Percentiles rank a stretch among this genome's conserved stretches.
Conservation (phyloP, 2,797 vertebrate genomes). For the Eremophila alpestris region DNA sequence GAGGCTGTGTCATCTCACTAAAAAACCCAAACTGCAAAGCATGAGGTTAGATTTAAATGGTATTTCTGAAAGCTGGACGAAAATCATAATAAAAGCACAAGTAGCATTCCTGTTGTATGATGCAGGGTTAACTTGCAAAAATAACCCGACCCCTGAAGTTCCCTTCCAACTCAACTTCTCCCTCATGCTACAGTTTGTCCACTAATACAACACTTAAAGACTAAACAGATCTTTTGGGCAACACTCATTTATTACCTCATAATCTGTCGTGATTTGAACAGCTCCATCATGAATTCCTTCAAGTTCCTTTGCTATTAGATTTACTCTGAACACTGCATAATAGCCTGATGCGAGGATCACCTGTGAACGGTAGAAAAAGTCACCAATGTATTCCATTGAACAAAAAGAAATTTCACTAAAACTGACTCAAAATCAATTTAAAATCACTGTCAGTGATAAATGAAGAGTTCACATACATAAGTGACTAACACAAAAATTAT, state of each 20-base stretch:
- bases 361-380: slow-evolving; percentile 72
- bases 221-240: background rate
- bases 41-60: background rate
- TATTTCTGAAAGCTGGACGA: background rate
- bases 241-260: slow-evolving; percentile 81
- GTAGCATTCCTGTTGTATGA: background rate
- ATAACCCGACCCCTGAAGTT: background rate
- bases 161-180: background rate
- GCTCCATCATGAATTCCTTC: slow-evolving; percentile 94
- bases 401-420: background rate
- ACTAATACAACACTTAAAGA: background rate
- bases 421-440: background rate
- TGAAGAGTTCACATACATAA: background rate
- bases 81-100: background rate
- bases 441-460: background rate
- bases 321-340: slow-evolving; percentile 94
- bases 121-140: background rate
- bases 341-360: slow-evolving; percentile 92
- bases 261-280: slow-evolving; percentile 95
- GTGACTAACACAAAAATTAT: background rate
- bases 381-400: background rate
- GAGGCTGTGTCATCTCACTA: background rate
- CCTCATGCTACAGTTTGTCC: background rate
- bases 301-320: slow-evolving; percentile 87
- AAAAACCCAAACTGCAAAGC: background rate